Evolutionary conservation across 1,140 invertebrate species (phyloP), one percentile per base, ranked within the genome.

Genomic region (Drusus annulatus): DNA sequence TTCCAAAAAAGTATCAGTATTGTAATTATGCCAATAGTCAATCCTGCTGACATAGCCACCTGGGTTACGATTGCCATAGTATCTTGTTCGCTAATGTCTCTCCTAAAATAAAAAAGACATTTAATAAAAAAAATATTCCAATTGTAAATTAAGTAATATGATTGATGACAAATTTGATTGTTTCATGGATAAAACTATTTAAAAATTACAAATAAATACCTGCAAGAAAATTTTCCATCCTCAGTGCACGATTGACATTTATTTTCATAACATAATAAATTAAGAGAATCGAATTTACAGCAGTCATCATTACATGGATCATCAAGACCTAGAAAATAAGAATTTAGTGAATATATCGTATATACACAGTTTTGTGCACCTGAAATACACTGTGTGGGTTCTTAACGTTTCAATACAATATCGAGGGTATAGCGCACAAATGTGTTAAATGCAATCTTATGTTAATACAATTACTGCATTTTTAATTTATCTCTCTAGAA

Each of bases 1-100:
- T 81, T 83, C 80, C 80, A 83, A 19, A 81, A 79, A 17, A 83
- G 77, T 17, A 62, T 21, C 10, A 81, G 56, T 25, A 83, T 74
- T 15, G 82, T 80, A 4, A 83, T 31, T 51, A 83, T 78, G 52
- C 82, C 82, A 19, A 83, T 19, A 50, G 78, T 71, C 16, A 83
- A 65, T 16, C 74, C 71, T 5, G 19, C 82, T 3, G 80, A 51
- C 74, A 83, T 81, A 23, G 82, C 82, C 65, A 83, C 80, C 60
- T 81, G 79, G 25, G 82, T 83, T 7, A 75, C 82, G 10, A 78
- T 81, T 5, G 79, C 45, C 13, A 83, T 58, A 3, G 78, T 28
- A 58, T 73, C n/a, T 81, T 79, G 80, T 1, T 75, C 36, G 36
- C 36, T 10, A 1, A 1, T 0, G 36, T 13, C 13, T 45, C 2